Percentiles rank a stretch among this genome's conserved stretches.
Evolutionary conservation across 1,140 invertebrate species (phyloP).

Genomic region (Drosophila ficusphila): DNA sequence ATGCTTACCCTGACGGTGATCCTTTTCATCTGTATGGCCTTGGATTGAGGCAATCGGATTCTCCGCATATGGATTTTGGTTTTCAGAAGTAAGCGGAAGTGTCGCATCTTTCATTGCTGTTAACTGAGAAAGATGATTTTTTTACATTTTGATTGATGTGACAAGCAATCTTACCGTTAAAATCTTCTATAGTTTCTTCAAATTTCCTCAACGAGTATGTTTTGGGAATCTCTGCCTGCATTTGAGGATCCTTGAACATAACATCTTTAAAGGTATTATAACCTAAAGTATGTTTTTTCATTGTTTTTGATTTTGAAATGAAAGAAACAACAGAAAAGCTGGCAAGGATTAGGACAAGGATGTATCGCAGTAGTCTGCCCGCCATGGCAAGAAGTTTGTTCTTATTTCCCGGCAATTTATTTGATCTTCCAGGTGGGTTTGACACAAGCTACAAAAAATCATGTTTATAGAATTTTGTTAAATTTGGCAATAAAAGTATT

Average conservation of each 20-base stretch:
- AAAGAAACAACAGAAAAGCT: conserved; percentile 76
- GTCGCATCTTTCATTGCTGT: background rate
- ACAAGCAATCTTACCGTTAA: background rate
- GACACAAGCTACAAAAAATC: background rate
- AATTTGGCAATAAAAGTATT: conserved; percentile 3
- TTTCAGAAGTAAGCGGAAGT: too few relatives aligned
- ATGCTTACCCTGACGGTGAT: too few relatives aligned
- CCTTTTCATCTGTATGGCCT: too few relatives aligned
- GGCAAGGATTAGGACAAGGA: conserved; percentile 63
- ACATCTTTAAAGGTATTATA: too few relatives aligned
- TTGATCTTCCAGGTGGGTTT: background rate
- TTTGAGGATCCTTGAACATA: background rate
- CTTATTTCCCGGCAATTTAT: background rate
- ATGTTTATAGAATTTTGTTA: background rate
- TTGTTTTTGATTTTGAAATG: conserved; percentile 64
- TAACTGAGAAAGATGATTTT: background rate
- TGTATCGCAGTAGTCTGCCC: conserved; percentile 69
- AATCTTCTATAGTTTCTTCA: background rate
- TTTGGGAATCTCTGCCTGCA: background rate
- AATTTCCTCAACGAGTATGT: background rate
- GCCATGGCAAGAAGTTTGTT: background rate
- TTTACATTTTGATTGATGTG: background rate
- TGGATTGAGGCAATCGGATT: too few relatives aligned
- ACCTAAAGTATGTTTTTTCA: too few relatives aligned
- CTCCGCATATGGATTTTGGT: too few relatives aligned